Evolutionary conservation across 2,888 invertebrate species (phyloP).

Genomic region (Metalampra italica): DNA sequence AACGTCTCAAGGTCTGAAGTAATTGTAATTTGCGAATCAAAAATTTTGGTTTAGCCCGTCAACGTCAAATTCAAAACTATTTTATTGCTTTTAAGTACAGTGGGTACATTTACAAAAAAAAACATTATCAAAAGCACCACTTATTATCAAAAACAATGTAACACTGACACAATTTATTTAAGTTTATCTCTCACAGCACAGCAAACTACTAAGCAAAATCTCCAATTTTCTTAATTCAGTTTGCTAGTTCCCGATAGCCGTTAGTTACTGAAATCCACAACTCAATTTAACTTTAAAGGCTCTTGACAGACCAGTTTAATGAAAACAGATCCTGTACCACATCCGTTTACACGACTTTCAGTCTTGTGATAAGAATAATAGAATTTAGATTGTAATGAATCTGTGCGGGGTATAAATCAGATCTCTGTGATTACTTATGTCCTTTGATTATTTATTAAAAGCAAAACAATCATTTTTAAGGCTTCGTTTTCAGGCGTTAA

Average conservation of each 20-base stretch:
- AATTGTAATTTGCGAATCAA: too few relatives aligned
- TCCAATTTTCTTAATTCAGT: constrained; percentile 43
- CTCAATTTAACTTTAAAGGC: constrained; percentile 67
- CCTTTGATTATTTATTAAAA: too few relatives aligned
- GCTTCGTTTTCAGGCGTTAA: too few relatives aligned
- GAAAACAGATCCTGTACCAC: constrained; percentile 27
- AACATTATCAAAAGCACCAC: too few relatives aligned
- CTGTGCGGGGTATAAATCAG: too few relatives aligned
- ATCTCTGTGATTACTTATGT: too few relatives aligned
- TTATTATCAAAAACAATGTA: neutral
- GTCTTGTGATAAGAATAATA: neutral
- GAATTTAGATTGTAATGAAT: neutral
- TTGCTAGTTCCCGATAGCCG: constrained; percentile 49
- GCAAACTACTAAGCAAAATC: constrained; percentile 13
- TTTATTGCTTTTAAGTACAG: too few relatives aligned
- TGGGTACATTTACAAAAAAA: too few relatives aligned
- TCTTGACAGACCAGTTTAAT: constrained; percentile 47
- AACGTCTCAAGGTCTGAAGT: too few relatives aligned
- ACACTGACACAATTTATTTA: neutral
- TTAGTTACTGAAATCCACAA: constrained; percentile 59
- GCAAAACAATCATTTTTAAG: too few relatives aligned
- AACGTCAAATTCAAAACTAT: too few relatives aligned
- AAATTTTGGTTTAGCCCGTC: too few relatives aligned
- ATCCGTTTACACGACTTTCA: neutral
- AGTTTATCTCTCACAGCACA: neutral